Base-by-base conservation (phyloP, 2,888 invertebrate genomes). In the Lasiommata megera region DNA sequence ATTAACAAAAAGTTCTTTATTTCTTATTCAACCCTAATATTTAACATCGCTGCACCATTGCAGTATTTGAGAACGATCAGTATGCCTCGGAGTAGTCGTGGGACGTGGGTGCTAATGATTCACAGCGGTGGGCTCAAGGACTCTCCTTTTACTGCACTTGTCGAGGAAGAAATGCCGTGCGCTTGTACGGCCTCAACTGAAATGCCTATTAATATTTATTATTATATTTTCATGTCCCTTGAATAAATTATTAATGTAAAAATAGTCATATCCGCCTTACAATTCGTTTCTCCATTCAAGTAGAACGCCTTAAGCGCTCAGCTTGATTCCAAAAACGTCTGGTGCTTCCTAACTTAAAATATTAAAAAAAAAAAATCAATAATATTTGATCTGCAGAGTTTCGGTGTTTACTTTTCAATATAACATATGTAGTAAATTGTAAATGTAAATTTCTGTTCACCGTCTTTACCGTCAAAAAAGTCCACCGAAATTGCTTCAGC, bases 121-220 rank as follows among this genome's bases (percentile, higher is more conserved):
- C 85, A 68, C 64, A 50, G 62, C 65, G 67, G 84, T 84, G 81
- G 86, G 85, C 68, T 76, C 88, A 89, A 88, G 89, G 89, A 84
- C 82, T 82, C 81, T 74, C 86, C 86, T 88, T 83, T 80, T 88
- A 88, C 83, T 84, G 74, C 77, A 75, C 62, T 67, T 69, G 68
- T 72, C 51, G 59, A 61, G 56, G 77, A 80, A 80, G 77, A 75
- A 62, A 58, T 58, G 55, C 44, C 12, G 18, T 46, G 46, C 56
- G 70, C 65, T 67, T 53, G 60, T 47, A 44, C 23, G 51, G 51
- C 54, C 50, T 46, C 48, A 48, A 29, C 46, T 17, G 38, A 60
- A 58, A 58, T 58, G 62, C 17, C 29, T 50, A 55, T 54, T 46
- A 47, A 47, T 60, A 43, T 60, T 48, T 14, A 38, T 29, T 37